Evolutionary conservation across 2,888 invertebrate species (phyloP).

Genomic region (Aphidius colemani): DNA sequence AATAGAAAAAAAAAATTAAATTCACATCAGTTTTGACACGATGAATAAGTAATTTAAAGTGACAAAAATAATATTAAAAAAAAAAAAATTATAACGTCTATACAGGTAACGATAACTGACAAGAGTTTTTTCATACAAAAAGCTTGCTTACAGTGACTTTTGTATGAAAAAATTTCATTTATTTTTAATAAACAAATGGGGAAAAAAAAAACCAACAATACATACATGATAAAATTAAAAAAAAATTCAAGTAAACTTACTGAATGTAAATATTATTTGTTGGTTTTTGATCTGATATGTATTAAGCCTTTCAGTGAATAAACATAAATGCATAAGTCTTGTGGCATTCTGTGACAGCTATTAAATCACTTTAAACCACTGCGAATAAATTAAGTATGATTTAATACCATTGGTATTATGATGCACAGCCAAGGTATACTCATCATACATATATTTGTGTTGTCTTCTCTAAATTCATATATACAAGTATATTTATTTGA

Average conservation of each 20-base stretch:
- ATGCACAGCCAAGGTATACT: background rate
- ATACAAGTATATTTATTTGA: too few relatives aligned
- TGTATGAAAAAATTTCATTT: background rate
- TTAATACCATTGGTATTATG: constrained; percentile 14
- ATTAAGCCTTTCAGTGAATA: background rate
- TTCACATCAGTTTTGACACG: constrained; percentile 30
- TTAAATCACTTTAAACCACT: constrained; percentile 13
- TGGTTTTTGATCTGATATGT: too few relatives aligned
- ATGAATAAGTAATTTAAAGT: constrained; percentile 46
- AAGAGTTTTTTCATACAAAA: constrained; percentile 41
- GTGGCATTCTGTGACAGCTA: constrained; percentile 4
- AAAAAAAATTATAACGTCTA: constrained; percentile 39
- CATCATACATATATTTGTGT: too few relatives aligned
- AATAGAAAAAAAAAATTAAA: background rate
- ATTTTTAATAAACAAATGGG: background rate
- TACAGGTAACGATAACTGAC: constrained; percentile 44
- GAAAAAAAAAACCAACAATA: background rate
- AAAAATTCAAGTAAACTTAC: too few relatives aligned
- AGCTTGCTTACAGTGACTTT: background rate
- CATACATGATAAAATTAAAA: too few relatives aligned
- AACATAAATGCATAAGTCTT: constrained; percentile 4
- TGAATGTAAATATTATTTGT: too few relatives aligned
- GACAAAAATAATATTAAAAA: constrained; percentile 41
- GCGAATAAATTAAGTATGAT: constrained; percentile 16
- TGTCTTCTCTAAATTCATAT: too few relatives aligned